These are phyloP conservation scores for Sipunculus nudus DNA, from an alignment of 2,888 invertebrate genomes.

Conservation along the genomic window DNA sequence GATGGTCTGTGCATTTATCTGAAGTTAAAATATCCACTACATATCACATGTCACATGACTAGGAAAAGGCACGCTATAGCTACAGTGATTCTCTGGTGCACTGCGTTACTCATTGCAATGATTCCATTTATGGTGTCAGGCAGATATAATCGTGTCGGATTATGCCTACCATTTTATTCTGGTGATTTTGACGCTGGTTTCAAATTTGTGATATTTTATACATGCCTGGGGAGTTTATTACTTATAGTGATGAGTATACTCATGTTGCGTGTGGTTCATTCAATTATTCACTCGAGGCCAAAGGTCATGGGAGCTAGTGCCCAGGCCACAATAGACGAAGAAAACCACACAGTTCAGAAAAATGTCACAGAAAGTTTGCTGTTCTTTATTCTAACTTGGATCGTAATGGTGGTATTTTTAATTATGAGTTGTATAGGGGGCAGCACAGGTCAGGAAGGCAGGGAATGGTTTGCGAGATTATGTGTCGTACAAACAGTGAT, in stretches of 20 bases:
- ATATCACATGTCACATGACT: conserved; percentile 7
- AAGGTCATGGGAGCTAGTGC: not conserved
- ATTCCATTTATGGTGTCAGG: conserved; percentile 12
- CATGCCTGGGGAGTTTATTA: not conserved
- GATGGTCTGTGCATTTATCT: not conserved
- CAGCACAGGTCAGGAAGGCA: not conserved
- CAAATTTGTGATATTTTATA: conserved; percentile 15
- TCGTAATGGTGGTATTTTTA: conserved; percentile 8
- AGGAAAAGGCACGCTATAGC: not conserved
- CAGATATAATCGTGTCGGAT: conserved; percentile 17
- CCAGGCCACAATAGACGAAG: not conserved
- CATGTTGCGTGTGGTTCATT: not conserved
- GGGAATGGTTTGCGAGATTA: conserved; percentile 19
- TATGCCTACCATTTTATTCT: conserved; percentile 19
- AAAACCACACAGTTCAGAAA: conserved; percentile 9
- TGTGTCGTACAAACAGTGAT: conserved; percentile 10
- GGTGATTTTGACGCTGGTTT: conserved; percentile 6
- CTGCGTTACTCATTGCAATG: not conserved
- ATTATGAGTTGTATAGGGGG: conserved; percentile 16
- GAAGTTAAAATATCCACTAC: conserved; percentile 6
- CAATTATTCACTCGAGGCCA: not conserved
- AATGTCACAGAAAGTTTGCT: conserved; percentile 3
- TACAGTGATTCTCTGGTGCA: not conserved
- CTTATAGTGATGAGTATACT: conserved; percentile 7
- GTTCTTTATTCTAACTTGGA: not conserved